Conservation (phyloP, 2,888 invertebrate species). For the Lasioglossum leucozonium region DNA sequence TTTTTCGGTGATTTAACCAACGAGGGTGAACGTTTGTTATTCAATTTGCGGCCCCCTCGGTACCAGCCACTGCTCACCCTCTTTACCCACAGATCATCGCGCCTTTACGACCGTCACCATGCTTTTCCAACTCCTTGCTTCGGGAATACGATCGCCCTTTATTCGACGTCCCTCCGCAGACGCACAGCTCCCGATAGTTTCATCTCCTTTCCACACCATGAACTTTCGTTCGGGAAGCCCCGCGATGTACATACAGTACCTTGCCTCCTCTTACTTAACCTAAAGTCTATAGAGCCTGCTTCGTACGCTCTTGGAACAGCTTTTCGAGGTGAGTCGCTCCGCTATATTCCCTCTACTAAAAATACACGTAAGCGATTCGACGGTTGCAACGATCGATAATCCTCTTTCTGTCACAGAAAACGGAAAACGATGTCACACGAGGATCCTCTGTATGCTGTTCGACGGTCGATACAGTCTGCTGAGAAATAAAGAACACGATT, state of each 20-base stretch:
- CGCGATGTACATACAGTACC: not conserved
- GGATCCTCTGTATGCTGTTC: not conserved
- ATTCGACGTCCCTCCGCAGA: conserved; percentile 13
- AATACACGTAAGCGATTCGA: not conserved
- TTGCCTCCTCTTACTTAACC: not conserved
- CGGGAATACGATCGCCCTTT: conserved; percentile 34
- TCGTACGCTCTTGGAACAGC: not conserved
- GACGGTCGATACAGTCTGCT: not conserved
- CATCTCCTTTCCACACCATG: not conserved
- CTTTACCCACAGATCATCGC: conserved; percentile 63
- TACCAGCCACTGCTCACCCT: conserved; percentile 73
- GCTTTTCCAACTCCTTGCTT: conserved; percentile 33
- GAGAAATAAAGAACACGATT: not conserved
- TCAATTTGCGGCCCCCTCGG: conserved; percentile 80
- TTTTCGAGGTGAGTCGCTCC: conserved; percentile 11
- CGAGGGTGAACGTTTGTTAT: conserved; percentile 83
- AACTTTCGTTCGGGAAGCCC: not conserved
- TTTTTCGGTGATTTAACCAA: conserved; percentile 81
- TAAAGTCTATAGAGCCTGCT: not conserved
- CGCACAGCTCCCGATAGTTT: conserved; percentile 11
- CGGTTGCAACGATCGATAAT: not conserved
- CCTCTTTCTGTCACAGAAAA: conserved; percentile 24
- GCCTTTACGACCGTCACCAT: conserved; percentile 63
- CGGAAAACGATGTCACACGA: not conserved
- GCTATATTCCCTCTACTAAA: not conserved